Evolutionary conservation across 2,888 invertebrate species (phyloP).

Genomic region (Arge pagana): DNA sequence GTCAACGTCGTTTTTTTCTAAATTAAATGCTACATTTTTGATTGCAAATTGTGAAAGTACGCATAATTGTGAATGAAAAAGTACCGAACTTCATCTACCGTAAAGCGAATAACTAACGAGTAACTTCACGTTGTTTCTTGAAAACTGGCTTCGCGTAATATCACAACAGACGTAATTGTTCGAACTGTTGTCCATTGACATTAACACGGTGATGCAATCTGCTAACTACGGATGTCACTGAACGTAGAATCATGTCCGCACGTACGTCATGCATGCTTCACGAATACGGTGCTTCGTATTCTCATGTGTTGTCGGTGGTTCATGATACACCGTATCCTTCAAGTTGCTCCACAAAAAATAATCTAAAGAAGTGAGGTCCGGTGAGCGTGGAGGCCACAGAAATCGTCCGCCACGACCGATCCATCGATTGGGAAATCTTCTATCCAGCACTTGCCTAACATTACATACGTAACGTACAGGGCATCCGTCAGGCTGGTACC

Average conservation of each 20-base stretch:
- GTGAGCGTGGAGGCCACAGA: slow-evolving; percentile 9
- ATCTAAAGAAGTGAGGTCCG: slow-evolving; percentile 5
- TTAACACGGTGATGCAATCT: slow-evolving; percentile 12
- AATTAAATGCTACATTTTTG: no score
- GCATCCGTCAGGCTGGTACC: not conserved
- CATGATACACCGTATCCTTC: slow-evolving; percentile 2
- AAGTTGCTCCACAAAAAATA: slow-evolving; percentile 6
- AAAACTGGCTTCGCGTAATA: no score
- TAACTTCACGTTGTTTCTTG: no score
- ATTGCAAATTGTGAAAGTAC: no score
- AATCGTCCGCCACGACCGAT: slow-evolving; percentile 1
- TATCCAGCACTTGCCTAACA: slow-evolving; percentile 6
- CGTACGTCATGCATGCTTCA: slow-evolving; percentile 3
- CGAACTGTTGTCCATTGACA: not conserved
- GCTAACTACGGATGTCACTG: slow-evolving; percentile 6
- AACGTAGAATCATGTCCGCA: slow-evolving; percentile 5
- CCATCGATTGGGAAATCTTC: slow-evolving; percentile 12
- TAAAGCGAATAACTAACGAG: no score
- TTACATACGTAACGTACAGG: slow-evolving; percentile 3
- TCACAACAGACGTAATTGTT: slow-evolving; percentile 11
- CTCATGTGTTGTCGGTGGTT: slow-evolving; percentile 4
- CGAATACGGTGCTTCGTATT: slow-evolving; percentile 11
- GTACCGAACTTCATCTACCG: no score
- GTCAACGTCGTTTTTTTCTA: no score
- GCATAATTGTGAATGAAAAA: no score